Percentiles rank a stretch among this genome's conserved stretches.
Conservation (phyloP, 1,140 invertebrate genomes). For the Dinoponera quadriceps region DNA sequence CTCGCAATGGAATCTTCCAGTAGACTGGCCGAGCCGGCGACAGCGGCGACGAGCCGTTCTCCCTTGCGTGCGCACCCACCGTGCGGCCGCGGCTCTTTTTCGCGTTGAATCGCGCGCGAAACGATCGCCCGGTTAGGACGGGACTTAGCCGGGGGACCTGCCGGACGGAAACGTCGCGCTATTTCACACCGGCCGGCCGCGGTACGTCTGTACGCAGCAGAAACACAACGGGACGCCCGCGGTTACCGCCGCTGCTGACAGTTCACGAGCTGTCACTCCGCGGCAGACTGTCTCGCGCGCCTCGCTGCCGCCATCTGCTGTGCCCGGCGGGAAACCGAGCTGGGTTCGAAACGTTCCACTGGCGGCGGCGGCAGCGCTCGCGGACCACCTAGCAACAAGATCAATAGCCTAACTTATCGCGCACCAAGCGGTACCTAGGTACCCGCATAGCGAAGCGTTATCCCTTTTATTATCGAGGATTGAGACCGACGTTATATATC, state of each 20-base stretch:
- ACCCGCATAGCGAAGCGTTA: not conserved
- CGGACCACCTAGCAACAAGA: conserved; percentile 76
- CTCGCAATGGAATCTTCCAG: conserved; percentile 85
- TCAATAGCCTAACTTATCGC: conserved; percentile 67
- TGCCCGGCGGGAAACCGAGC: not conserved
- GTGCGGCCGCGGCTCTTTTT: conserved; percentile 52
- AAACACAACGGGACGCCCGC: conserved; percentile 64
- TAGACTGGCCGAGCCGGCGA: conserved; percentile 83
- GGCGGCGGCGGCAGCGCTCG: conserved; percentile 5
- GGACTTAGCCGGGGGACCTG: conserved; percentile 16
- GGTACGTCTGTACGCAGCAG: conserved; percentile 73
- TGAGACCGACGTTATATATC: not conserved
- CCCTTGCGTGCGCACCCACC: conserved; percentile 80
- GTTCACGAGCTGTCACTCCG: conserved; percentile 77
- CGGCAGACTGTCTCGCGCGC: conserved; percentile 17
- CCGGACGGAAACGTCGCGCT: not conserved
- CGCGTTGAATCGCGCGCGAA: not conserved
- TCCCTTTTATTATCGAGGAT: not conserved
- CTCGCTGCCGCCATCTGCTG: conserved; percentile 69
- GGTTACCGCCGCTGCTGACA: conserved; percentile 74
- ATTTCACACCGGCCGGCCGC: conserved; percentile 27
- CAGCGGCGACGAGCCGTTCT: conserved; percentile 82
- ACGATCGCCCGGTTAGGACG: conserved; percentile 8
- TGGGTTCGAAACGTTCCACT: conserved; percentile 44
- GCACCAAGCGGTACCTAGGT: not conserved